Evolutionary conservation across 2,888 invertebrate species (phyloP).

Genomic region (Eutolmus rufibarbis): DNA sequence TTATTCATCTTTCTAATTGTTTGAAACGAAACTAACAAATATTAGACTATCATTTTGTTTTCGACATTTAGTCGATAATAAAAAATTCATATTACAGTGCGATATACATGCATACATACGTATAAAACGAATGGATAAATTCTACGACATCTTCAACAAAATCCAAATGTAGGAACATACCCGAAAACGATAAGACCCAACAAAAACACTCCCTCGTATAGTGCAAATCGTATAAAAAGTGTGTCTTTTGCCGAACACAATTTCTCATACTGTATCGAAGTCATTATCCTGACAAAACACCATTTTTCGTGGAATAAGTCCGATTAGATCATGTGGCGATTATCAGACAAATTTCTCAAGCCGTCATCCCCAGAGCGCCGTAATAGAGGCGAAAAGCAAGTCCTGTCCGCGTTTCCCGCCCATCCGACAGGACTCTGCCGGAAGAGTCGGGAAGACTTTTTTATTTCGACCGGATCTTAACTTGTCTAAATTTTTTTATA

Average conservation of each 20-base stretch:
- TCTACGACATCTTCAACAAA: neutral
- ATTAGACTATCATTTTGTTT: no score
- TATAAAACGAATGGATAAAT: no score
- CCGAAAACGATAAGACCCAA: neutral
- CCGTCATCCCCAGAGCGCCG: neutral
- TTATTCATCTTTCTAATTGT: no score
- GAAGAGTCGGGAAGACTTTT: neutral
- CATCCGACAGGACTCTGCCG: neutral
- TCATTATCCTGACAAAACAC: neutral
- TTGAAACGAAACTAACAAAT: no score
- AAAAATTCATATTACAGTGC: no score
- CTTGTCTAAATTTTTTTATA: neutral
- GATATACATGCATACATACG: no score
- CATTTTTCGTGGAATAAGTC: neutral
- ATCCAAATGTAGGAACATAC: neutral
- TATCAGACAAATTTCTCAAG: neutral
- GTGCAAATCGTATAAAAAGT: neutral
- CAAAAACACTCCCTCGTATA: neutral
- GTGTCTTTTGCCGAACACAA: neutral
- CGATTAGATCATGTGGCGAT: conserved; percentile 5
- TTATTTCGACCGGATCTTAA: neutral
- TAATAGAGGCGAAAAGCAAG: neutral
- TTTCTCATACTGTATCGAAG: neutral
- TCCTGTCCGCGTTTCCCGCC: neutral
- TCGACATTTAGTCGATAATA: no score